These are phyloP conservation scores for Fukomys damarensis DNA, from an alignment of 2,113 vertebrate species.

Conservation along the genomic window DNA sequence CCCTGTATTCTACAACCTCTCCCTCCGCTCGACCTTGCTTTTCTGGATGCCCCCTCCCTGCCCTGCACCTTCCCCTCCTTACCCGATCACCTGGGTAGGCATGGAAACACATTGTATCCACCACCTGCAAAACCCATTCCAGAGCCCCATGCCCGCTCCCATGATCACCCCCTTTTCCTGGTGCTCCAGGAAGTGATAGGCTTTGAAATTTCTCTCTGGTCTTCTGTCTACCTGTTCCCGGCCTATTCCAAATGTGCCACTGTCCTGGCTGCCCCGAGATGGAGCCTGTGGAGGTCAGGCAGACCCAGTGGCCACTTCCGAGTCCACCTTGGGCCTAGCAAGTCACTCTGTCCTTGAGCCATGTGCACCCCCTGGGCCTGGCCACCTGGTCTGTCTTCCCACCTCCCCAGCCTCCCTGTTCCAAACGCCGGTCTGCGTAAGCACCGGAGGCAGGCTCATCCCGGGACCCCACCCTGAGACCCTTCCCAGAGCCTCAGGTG, in stretches of 20 bases:
- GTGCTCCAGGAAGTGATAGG: not conserved
- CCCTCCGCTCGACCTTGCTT: not conserved
- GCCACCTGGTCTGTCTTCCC: not conserved
- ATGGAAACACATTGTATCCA: accelerated
- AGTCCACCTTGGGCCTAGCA: not conserved
- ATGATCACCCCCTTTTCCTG: not conserved
- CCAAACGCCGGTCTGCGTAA: not conserved
- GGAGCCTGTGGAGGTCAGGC: not conserved
- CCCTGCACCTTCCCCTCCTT: not conserved
- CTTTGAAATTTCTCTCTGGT: not conserved
- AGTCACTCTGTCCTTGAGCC: too few relatives aligned
- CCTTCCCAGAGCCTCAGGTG: not conserved
- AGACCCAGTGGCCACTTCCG: accelerated
- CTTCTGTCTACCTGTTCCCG: not conserved
- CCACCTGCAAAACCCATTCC: too few relatives aligned
- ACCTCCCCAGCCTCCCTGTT: accelerated
- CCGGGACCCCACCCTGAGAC: not conserved
- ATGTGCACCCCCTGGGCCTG: accelerated
- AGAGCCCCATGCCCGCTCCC: too few relatives aligned
- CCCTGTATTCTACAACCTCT: not conserved
- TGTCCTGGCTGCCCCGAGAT: not conserved
- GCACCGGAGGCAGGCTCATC: too few relatives aligned
- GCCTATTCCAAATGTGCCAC: accelerated
- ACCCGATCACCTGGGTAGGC: accelerated
- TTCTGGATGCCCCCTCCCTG: accelerated